Conservation (phyloP, 2,888 invertebrate genomes). For the Conchocele bisecta region DNA sequence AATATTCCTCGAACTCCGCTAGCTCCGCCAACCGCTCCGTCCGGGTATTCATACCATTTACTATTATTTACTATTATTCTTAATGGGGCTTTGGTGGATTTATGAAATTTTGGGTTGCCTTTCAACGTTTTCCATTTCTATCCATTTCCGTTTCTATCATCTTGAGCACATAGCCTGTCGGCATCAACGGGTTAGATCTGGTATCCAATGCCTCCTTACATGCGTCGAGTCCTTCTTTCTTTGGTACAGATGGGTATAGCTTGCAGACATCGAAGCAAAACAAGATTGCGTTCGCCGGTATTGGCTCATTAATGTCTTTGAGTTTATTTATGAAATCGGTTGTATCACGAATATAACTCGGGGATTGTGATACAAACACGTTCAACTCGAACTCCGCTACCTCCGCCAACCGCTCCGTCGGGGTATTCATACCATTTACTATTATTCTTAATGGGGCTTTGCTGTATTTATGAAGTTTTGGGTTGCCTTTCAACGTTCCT, state of each 20-base stretch:
- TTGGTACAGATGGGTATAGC: constrained; percentile 33
- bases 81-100: no score
- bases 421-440: constrained; percentile 11
- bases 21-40: no score
- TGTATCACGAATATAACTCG: constrained; percentile 7
- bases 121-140: no score
- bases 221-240: constrained; percentile 19
- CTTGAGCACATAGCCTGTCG: neutral
- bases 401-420: constrained; percentile 25
- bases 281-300: constrained; percentile 1
- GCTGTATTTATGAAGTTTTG: constrained; percentile 21
- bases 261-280: constrained; percentile 34
- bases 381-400: constrained; percentile 15
- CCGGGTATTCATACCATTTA: no score
- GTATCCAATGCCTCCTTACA: constrained; percentile 17
- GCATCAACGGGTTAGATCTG: constrained; percentile 13
- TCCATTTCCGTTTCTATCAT: constrained; percentile 32
- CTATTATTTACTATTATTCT: no score
- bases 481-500: constrained; percentile 28
- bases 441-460: constrained; percentile 14
- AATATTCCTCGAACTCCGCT: no score
- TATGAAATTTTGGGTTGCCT: no score
- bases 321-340: constrained; percentile 21
- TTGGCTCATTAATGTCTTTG: neutral
- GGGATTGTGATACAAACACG: constrained; percentile 7